These are phyloP conservation scores for Sinodicranocentrus sp. DNA, from an alignment of 2,888 invertebrate species.

Conservation along the genomic window DNA sequence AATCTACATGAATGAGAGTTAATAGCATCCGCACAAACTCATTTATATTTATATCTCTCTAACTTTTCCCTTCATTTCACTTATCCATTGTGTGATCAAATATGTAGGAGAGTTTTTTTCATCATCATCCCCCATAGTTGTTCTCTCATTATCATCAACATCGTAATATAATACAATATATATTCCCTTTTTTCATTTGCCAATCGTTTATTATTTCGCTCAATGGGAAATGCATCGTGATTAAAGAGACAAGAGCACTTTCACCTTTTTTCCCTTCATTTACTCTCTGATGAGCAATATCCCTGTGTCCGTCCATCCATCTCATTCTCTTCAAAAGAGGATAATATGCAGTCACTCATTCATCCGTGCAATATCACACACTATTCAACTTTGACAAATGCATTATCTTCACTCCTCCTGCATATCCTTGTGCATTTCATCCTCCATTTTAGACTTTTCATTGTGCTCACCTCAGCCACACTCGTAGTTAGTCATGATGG, in stretches of 20 bases:
- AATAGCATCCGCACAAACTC: not conserved
- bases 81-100: conserved; percentile 35
- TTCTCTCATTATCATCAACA: conserved; percentile 41
- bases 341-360: no score
- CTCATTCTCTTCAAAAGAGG: not conserved
- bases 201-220: conserved; percentile 32
- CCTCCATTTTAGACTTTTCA: not conserved
- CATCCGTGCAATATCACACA: not conserved
- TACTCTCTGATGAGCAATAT: not conserved
- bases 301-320: conserved; percentile 27
- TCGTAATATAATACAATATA: no score
- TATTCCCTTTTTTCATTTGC: conserved; percentile 1
- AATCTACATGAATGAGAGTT: no score
- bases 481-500: not conserved
- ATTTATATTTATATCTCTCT: not conserved
- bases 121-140: conserved; percentile 5
- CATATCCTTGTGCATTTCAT: not conserved
- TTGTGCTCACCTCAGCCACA: no score
- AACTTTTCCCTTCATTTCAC: conserved; percentile 31
- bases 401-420: conserved; percentile 18
- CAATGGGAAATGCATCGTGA: conserved; percentile 45
- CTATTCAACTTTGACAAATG: conserved; percentile 35
- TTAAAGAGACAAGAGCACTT: conserved; percentile 52
- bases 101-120: conserved; percentile 1
- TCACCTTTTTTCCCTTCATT: conserved; percentile 31